Evolutionary conservation across 2,113 vertebrate genomes (phyloP), one percentile per base, ranked within the genome.

Genomic region (Petrocephalus zakoni): DNA sequence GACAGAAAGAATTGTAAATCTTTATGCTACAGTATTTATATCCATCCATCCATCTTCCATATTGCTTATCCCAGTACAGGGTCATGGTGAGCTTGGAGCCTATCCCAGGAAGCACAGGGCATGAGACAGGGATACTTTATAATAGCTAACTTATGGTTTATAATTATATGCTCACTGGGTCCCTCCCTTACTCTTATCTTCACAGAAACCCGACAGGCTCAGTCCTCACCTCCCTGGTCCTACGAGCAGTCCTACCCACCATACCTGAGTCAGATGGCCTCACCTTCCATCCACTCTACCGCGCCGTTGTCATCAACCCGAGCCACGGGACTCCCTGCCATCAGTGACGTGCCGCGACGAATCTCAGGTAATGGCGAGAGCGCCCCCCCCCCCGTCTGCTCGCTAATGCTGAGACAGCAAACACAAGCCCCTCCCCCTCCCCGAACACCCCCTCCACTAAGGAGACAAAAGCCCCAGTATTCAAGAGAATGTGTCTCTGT

Each of bases 241-340:
- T 97, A 97, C 17, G 97, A 98, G 92, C 97, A 97, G 93, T 96
- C 97, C 22, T 97, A 97, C 90, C 96, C 96, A 83, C 97, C 97
- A 53, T 97, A 97, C 94, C 93, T 97, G 96, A 97, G 96, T 95
- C 97, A 97, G 95, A 97, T 98, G 96, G 95, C 97, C 4, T 96
- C 97, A 87, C 97, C 97, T 0, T 97, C 97, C 94, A 97, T 97
- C 91, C 97, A 97, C 93, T 97, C 97, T 89, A 97, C 97, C 91
- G 96, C 97, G 75, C 97, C 97, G 85, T 94, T 97, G 92, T 97
- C 97, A 90, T 97, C 97, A 92, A 96, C 96, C 53, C 95, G 97
- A 90, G 96, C 96, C 91, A 97, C 96, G 0, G 97, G 97, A 92
- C 96, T 97, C 91, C 97, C 97, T 88, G 96, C 96, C 93, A 97